A percentile compares a stretch with the other conserved stretches of the same genome.
These are phyloP conservation scores for Herminia tarsipennalis DNA, from an alignment of 2,888 invertebrate species.

Conservation along the genomic window DNA sequence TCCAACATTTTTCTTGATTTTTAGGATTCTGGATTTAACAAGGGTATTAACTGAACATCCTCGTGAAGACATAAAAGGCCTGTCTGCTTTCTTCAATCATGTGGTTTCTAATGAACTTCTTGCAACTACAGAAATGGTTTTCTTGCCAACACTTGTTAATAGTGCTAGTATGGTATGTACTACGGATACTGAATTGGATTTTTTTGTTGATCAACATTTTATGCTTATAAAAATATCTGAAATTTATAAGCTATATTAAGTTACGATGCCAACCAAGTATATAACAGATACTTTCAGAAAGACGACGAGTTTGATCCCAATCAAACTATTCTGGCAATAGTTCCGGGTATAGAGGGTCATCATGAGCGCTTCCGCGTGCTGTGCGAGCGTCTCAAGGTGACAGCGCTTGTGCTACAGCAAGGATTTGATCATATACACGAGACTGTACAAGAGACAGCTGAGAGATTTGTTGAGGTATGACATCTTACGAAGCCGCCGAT, in stretches of 20 bases:
- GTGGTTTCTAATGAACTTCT: constrained; percentile 61
- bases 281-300: too few species aligned
- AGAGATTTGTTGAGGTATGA: constrained; percentile 54
- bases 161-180: constrained; percentile 5
- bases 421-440: constrained; percentile 52
- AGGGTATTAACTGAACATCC: too few species aligned
- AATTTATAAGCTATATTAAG: too few species aligned
- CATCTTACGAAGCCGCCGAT: too few species aligned
- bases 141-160: constrained; percentile 48
- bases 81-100: too few species aligned
- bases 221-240: too few species aligned
- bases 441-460: constrained; percentile 49
- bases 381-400: constrained; percentile 55
- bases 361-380: constrained; percentile 47
- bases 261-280: too few species aligned
- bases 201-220: too few species aligned
- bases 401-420: constrained; percentile 54
- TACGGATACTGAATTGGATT: too few species aligned
- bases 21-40: too few species aligned
- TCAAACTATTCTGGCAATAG: constrained; percentile 47
- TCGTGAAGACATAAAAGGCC: too few species aligned
- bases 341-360: constrained; percentile 63
- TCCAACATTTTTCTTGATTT: too few species aligned
- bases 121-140: constrained; percentile 56
- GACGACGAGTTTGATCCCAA: constrained; percentile 52